Base-by-base conservation (phyloP, 2,113 vertebrate genomes). In the Clarias magur region DNA sequence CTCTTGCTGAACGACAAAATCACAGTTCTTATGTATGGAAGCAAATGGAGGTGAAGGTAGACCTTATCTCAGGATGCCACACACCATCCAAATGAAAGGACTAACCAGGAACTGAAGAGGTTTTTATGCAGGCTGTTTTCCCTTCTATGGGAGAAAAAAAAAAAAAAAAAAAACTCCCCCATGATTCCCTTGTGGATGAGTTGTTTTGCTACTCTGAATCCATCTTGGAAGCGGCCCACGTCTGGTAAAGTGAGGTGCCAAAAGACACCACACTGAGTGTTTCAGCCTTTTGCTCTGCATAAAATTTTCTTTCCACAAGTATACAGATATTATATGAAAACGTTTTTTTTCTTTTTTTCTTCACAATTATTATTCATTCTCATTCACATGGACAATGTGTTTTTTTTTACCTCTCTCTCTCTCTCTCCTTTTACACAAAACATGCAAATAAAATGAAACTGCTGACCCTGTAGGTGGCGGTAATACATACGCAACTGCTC, bases 321-420 rank as follows among this genome's bases (percentile, higher is more conserved):
- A 72, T 19, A 38, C 6, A 8, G 30, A 72, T 72, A 72, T 72
- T 38, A 6, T 72, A 19, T 38, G 8, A 17, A 38, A 65, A 65
- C 1, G 10, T n/a, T 1, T 1, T 3, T 3, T 16, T 30, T 16
- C 15, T n/a, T 1, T 1, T 3, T 3, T 16, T 30, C 30, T 27
- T 68, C 15, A 25, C 10, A 65, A 11, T 48, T 48, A 48, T 48
- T 48, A n/a, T n/a, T 11, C 5, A 21, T 4, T 70, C 27, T 30
- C 16, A 3, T n/a, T 1, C 63, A n/a, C 25, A 65, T 11, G 7
- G 23, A 63, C 8, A 63, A 21, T 62, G 16, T 62, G 1, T 7
- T 42, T 42, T 42, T 42, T 42, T 42, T 42, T 1, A 34, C 1
- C 30, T 34, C 30, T 42, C 4, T 42, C 42, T 68, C 27, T 68